Evolutionary conservation across 2,797 vertebrate genomes (phyloP).

Genomic region (Tragelaphus eurycerus): DNA sequence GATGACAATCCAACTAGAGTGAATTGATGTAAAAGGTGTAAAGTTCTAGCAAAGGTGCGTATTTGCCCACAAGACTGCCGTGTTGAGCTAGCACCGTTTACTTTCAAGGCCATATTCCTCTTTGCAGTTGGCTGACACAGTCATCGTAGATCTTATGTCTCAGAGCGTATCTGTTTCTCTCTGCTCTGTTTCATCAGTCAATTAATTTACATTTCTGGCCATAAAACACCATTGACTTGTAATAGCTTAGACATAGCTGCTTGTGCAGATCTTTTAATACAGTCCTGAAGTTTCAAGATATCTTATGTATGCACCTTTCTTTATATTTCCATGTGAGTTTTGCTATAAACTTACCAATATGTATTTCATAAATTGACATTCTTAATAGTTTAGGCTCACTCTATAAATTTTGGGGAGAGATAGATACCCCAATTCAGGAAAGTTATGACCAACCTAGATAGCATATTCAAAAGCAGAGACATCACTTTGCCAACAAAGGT

Average conservation of each 20-base stretch:
- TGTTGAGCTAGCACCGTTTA: accelerated
- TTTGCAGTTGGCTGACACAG: neutral
- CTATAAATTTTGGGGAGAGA: neutral
- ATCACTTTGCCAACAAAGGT: no score
- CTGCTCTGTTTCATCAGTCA: neutral
- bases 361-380: neutral
- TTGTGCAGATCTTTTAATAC: neutral
- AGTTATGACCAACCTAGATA: no score
- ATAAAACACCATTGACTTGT: neutral
- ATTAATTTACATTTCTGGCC: neutral
- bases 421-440: neutral
- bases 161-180: neutral
- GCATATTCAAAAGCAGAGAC: no score
- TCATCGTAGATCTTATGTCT: accelerated
- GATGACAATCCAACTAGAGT: accelerated
- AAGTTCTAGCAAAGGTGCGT: no score
- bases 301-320: neutral
- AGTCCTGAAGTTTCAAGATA: neutral
- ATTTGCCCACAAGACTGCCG: neutral
- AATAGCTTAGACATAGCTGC: neutral
- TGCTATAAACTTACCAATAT: no score
- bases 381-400: neutral
- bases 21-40: neutral
- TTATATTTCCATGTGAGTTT: neutral
- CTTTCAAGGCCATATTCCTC: neutral